Evolutionary conservation across 2,888 invertebrate species (phyloP), one percentile per base, ranked within the genome.

Genomic region (Hesperia comma): DNA sequence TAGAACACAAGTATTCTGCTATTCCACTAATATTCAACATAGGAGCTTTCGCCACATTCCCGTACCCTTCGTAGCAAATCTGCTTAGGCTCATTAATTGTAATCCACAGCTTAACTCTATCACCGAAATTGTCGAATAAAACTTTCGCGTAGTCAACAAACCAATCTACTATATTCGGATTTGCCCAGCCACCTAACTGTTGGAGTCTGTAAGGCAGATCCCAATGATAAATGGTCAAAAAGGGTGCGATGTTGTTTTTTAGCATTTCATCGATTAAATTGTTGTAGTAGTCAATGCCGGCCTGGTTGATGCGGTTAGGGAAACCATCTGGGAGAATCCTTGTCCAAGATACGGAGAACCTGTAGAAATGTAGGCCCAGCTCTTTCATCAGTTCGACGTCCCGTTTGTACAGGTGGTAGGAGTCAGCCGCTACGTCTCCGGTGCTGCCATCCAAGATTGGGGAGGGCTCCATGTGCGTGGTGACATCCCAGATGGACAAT

Each of bases 211-310:
- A 85, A 0, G 94, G 94, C 68, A 94, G 75, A 77, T 94, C 94
- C 90, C 93, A 93, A 70, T 94, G 94, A 68, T 88, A 93, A 58
- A 94, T 87, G 0, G 94, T 94, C 0, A 94, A 87, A 63, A 94
- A 84, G 0, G 96, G 96, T 63, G 92, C 85, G 61, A 96, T 71
- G 26, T 69, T 64, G 15, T 75, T 72, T 10, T 70, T 33, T 2
- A 75, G 15, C 67, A 76, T 66, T 95, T 93, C 94, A 72, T 95
- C 81, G 43, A 96, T 94, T 0, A 96, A 77, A 58, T 89, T 85
- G 70, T 94, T 94, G 81, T 96, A 96, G 79, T 95, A 95, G 41
- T 90, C 82, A n/a, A 95, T 85, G 2, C 95, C 96, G 2, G 88
- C 90, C 73, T 92, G 78, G 77, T 95, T 96, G n/a, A 95, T 80